Conservation (phyloP, 2,113 vertebrate species). For the Chroicocephalus ridibundus region DNA sequence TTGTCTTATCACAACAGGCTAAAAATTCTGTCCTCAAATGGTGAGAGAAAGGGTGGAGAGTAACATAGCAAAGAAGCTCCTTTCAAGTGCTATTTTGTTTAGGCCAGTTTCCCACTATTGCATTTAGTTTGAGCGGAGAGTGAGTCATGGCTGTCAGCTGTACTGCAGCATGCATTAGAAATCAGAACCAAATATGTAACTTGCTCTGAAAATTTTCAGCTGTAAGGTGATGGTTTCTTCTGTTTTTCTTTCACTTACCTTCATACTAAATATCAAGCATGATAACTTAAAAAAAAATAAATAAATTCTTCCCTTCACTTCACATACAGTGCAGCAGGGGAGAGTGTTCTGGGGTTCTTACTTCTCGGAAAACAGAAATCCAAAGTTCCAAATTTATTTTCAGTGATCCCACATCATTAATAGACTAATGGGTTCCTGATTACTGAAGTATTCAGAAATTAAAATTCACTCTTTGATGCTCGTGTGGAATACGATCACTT, state of each 20-base stretch:
- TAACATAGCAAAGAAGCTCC: neutral
- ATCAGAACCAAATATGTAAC: neutral
- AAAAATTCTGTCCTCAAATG: neutral
- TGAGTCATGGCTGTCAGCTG: neutral
- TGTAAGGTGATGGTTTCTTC: neutral
- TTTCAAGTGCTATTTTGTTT: neutral
- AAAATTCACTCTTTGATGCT: neutral
- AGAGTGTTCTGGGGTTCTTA: neutral
- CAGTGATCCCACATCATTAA: neutral
- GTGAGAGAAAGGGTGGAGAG: neutral
- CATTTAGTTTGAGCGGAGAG: neutral
- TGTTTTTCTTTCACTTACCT: neutral
- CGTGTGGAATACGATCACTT: neutral
- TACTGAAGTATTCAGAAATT: neutral
- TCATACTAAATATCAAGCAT: neutral
- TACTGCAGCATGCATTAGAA: neutral
- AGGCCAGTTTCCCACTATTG: neutral
- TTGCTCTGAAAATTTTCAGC: neutral
- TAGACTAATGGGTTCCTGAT: neutral
- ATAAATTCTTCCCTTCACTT: neutral
- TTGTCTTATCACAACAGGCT: neutral
- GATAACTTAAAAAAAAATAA: neutral
- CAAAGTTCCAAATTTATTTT: neutral
- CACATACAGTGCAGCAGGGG: fast-evolving
- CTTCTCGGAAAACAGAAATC: neutral